Evolutionary conservation across 2,888 invertebrate species (phyloP), one percentile per base, ranked within the genome.

Genomic region (Lamellibrachia columna): DNA sequence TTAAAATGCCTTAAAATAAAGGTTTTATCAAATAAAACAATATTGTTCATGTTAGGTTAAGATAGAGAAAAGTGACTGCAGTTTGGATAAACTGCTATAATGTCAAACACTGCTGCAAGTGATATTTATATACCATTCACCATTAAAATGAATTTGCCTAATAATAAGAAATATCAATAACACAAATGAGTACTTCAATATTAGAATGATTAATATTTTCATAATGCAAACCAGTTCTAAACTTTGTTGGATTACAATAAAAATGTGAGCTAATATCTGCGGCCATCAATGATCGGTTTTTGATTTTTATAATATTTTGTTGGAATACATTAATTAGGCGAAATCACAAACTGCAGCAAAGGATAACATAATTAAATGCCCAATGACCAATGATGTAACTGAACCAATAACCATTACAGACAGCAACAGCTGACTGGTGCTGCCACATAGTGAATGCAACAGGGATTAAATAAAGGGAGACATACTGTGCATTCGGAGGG

Each of bases 401-500:
- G 75, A 75, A 22, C 9, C 58, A 8, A 58, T 15, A 58, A 58
- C 58, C 2, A 58, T 58, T 8, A 58, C 58, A 11, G 58, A 58
- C 58, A 58, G 2, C 58, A 58, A 15, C 11, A 15, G 15, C 8
- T 58, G 15, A 58, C 75, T 75, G 75, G 75, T 75, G 75, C 75
- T 75, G 75, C 75, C 75, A 75, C 75, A 75, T 75, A 75, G 75
- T 75, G 75, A 75, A 75, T 75, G 75, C 75, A 75, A 75, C 75
- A 11, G n/a, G 75, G n/a, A 75, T 22, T 75, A 22, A 75, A 75
- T 75, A 75, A 15, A 75, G 22, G 7, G 22, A 15, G 75, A 11
- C 40, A 40, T 75, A 15, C 15, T 60, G 11, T 75, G 22, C 55
- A 22, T n/a, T 75, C 75, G 6, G n/a, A 22, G 75, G n/a, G 1